Evolutionary conservation across 2,797 vertebrate species (phyloP), one percentile per base, ranked within the genome.

Genomic region (Myioborus melanocephalus): DNA sequence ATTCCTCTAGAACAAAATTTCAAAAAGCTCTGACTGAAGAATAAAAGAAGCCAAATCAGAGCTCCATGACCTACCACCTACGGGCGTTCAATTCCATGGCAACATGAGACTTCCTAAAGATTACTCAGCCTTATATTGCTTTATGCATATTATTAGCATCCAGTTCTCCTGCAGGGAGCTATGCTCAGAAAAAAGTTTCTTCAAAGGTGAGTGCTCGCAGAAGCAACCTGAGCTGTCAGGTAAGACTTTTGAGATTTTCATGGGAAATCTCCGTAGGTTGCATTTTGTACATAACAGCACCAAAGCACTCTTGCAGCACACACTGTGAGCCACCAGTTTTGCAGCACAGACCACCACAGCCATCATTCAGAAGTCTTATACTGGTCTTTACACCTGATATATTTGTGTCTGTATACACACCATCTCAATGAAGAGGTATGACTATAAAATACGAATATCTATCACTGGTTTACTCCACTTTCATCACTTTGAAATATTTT

Each of bases 51-150:
- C 46, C 66, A 81, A 95, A 96, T 76, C 79, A 73, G 72, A 89
- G 43, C 79, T 77, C 77, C 83, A 72, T 70, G 96, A 95, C 95
- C 94, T 82, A 84, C 92, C 92, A 95, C 90, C 97, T 90, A 95
- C 73, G 9, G 49, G 85, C 73, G 85, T 80, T 95, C 78, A 89
- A 53, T 76, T 83, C 95, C 95, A 97, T 96, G 94, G 95, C 76
- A 97, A 97, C 80, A 34, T 35, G 84, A 89, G 82, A 88, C 96
- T 97, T 97, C 90, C 90, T 76, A 97, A 97, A 87, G 94, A 96
- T 95, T 96, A 94, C 64, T 92, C 95, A 94, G 75, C 50, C 93
- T 89, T 89, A 90, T 70, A 95, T 94, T 96, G 92, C 52, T 85
- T 91, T 83, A 79, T 77, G 56, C 72, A 88, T 77, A 94, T 80